Percentiles rank a stretch among this genome's conserved stretches.
Evolutionary conservation across 2,888 invertebrate genomes (phyloP).

Genomic region (Brachypalpus laphriformis): DNA sequence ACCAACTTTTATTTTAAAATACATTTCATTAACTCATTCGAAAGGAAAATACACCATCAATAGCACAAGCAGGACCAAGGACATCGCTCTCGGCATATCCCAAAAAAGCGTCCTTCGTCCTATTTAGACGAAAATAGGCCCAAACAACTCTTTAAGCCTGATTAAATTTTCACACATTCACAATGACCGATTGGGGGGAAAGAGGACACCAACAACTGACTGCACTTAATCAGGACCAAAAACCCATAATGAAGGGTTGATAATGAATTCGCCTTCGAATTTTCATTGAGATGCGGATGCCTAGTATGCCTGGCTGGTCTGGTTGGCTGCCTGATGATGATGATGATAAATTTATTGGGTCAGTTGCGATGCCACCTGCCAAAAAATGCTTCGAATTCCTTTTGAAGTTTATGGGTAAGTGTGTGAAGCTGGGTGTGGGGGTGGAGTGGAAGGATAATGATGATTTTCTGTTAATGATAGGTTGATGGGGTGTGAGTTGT

Average conservation of each 20-base stretch:
- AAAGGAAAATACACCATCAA: constrained; percentile 44
- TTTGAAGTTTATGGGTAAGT: constrained; percentile 70
- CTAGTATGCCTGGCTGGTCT: background rate
- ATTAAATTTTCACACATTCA: constrained; percentile 73
- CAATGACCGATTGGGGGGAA: constrained; percentile 37
- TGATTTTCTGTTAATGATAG: constrained; percentile 71
- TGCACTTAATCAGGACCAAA: constrained; percentile 65
- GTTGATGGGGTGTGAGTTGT: constrained; percentile 30
- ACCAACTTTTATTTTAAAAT: constrained; percentile 46
- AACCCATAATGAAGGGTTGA: constrained; percentile 69
- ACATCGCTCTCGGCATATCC: constrained; percentile 6
- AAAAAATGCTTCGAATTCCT: constrained; percentile 73
- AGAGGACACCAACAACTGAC: constrained; percentile 25
- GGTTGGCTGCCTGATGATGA: constrained; percentile 10
- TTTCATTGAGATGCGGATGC: constrained; percentile 54
- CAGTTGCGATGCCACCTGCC: constrained; percentile 74
- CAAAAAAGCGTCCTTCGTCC: constrained; percentile 26
- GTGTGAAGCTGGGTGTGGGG: background rate
- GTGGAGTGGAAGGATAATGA: constrained; percentile 54
- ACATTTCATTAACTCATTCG: constrained; percentile 48
- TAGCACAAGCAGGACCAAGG: constrained; percentile 9
- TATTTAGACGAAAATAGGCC: constrained; percentile 68
- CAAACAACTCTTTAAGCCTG: constrained; percentile 66
- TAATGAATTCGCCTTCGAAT: constrained; percentile 65
- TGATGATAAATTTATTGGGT: constrained; percentile 74